Evolutionary conservation across 1,140 invertebrate genomes (phyloP), one percentile per base, ranked within the genome.

Genomic region (Drosophila pectinifera): DNA sequence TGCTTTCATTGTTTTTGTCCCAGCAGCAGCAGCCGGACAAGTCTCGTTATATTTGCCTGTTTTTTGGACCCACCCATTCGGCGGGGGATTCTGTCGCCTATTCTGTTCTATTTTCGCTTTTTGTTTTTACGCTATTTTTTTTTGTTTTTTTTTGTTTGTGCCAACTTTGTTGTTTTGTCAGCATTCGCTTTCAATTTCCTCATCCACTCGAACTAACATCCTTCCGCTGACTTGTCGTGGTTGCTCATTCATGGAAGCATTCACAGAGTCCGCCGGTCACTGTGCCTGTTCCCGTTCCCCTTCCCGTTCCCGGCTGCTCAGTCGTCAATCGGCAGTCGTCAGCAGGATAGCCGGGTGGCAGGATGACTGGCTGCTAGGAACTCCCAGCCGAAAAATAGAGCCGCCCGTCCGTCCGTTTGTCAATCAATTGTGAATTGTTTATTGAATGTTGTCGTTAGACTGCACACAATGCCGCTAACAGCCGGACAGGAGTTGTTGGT

Each of bases 391-490:
- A 83, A 78, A 89, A 75, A 80, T 53, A 53, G 49, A 18, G 2
- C 48, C 26, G 26, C 10, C 46, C 63, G 73, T n/a, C 4, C 56
- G 41, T 49, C 78, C 67, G 77, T 91, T 77, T 90, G 85, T 90
- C 85, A 90, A 90, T 90, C 85, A 90, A 90, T 90, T 90, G 75
- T 86, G 86, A 90, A 90, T 90, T 90, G 85, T 90, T 90, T 84
- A 90, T 90, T 90, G 81, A 89, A 89, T 89, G 84, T 89, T 89
- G 80, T 90, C 81, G 73, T 90, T 90, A 78, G 82, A 80, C 79
- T 78, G 78, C 82, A 78, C 78, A 78, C 73, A 78, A 81, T 72
- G 76, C 64, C 61, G 56, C 68, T 70, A 72, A 57, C 65, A 72
- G 68, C 26, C 49, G 34, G 31, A 22, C 57, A 48, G 57, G 46